Base-by-base conservation (phyloP, 92 coral and sea anemone species). In the Bergia puertoricense region DNA sequence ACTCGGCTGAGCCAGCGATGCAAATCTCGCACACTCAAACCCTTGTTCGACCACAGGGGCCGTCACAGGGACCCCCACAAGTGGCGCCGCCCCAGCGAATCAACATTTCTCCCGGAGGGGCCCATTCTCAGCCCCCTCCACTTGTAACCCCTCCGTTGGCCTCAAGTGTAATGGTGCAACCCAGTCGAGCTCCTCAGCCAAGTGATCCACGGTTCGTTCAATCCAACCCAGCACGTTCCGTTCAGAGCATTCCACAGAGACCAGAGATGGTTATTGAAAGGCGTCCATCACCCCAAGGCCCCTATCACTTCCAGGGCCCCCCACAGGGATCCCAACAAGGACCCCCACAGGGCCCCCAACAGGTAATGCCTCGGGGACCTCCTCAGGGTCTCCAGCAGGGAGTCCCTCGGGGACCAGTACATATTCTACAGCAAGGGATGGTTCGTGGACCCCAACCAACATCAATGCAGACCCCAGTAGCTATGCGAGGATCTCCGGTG, bases 191-290 rank as follows among this genome's bases (percentile, higher is more conserved):
- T 20, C 44, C 87, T 36, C 87, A 46, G 54, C 87, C 87, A 1
- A 8, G 66, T 71, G 79, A 84, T 72, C 87, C 79, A 1, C 65
- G 87, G 22, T 84, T 84, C 44, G 36, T 84, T 84, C 87, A 84
- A 30, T 45, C 87, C 30, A 84, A 50, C 57, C 78, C 45, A 13
- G n/a, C 65, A 44, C 87, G 62, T 0, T 45, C 79, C 50, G 20
- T 45, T 5, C 79, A 76, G 11, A 76, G 13, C 77, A 84, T 84
- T 46, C 67, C 65, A 50, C 87, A 71, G 66, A 71, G 78, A 84
- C 87, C 77, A 48, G 87, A 84, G 66, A 69, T 84, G 79, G 13
- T 72, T 30, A 51, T 69, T 48, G 79, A 84, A 43, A 84, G 67
- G 36, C 79, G 62, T 46, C 37, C 87, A 18, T 30, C 87, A 44